Evolutionary conservation across 2,888 invertebrate species (phyloP), one percentile per base, ranked within the genome.

Genomic region (Stenurella melanura): DNA sequence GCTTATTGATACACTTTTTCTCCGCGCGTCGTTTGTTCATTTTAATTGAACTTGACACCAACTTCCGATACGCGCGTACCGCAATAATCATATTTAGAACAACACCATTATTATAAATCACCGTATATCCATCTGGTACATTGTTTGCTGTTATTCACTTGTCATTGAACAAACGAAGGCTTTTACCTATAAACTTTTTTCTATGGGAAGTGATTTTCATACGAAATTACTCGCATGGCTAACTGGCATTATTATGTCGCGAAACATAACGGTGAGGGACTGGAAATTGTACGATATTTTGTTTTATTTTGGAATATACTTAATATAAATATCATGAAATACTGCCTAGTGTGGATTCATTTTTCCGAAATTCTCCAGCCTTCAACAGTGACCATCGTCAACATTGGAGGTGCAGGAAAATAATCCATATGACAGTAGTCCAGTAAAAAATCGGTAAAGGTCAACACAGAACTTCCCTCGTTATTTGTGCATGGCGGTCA

Each of bases 21-120:
- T 0, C 7, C 50, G 42, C 4, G 1, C 21, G 50, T 6, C 12
- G 50, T 61, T 73, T 73, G 60, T 71, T 73, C 56, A 67, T 61
- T 54, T 50, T 67, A 75, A 69, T 70, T 58, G 71, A 76, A 79
- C 73, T 79, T 74, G 77, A 79, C 73, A 61, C 76, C 75, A 9
- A 79, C 76, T 78, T 80, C 80, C 80, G 76, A 76, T 80, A 66
- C 76, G 78, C 73, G 74, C 66, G 73, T 50, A 58, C 26, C 73
- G 38, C 60, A 64, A 54, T 76, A 78, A 75, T 80, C 73, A 60
- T 64, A 38, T 72, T 74, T 78, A 42, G 60, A 69, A 69, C 42
- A 60, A 21, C 18, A 42, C 70, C 21, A 70, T 70, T 68, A 71
- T 57, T 58, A 61, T 71, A 75, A 80, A 76, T 75, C 69, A 79